A percentile compares a stretch with the other conserved stretches of the same genome.
These are phyloP conservation scores for Morus bassanus DNA, from an alignment of 2,797 vertebrate species.

Conservation along the genomic window DNA sequence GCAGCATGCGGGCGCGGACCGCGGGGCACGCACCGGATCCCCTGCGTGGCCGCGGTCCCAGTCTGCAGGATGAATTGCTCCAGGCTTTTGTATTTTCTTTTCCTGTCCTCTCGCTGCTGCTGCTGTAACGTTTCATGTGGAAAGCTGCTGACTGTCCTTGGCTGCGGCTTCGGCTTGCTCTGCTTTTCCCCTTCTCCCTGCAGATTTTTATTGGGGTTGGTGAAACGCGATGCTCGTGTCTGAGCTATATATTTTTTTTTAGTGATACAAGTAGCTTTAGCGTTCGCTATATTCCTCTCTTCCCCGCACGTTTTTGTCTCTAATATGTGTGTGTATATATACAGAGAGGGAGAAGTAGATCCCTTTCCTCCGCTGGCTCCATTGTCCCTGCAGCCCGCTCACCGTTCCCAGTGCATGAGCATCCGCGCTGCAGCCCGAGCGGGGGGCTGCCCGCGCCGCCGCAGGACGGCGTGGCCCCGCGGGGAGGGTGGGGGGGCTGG, in stretches of 20 bases:
- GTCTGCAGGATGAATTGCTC: background rate
- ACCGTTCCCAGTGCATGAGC: background rate
- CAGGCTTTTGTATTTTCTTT: constrained; percentile 14
- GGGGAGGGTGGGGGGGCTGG: background rate
- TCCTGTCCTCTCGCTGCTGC: constrained; percentile 13
- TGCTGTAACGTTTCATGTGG: constrained; percentile 37
- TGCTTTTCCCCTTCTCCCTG: constrained; percentile 45
- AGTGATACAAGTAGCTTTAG: constrained; percentile 15
- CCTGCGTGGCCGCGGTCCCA: background rate
- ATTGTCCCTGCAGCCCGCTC: background rate
- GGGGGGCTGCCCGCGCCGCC: background rate
- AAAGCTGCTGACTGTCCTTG: constrained; percentile 44
- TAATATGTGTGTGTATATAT: too few species aligned
- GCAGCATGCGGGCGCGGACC: background rate
- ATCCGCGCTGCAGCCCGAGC: background rate
- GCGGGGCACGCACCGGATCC: background rate
- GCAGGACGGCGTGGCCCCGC: background rate
- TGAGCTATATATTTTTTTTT: background rate
- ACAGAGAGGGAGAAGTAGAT: background rate
- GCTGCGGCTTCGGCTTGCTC: constrained; percentile 23
- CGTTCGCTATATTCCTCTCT: background rate
- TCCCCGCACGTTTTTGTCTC: background rate
- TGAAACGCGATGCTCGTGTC: constrained; percentile 60
- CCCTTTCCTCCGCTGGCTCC: background rate
- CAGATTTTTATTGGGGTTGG: constrained; percentile 40